phyloP scores from a whole-genome alignment of 2,113 vertebrate genomes.

The Tor tambroides region DNA sequence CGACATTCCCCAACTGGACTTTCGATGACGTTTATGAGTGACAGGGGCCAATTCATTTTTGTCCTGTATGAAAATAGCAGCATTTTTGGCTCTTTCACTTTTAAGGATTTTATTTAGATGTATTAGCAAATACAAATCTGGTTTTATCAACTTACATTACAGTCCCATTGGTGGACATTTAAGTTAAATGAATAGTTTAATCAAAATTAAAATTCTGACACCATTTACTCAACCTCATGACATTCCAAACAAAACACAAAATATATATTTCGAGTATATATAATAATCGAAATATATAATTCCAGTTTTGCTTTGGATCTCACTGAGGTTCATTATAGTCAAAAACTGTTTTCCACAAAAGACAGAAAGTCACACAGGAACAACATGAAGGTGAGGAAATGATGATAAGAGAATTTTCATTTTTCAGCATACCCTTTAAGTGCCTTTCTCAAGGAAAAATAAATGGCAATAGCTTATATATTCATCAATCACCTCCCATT shows the following conservation, averaged over 20 bases:
- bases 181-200: background rate
- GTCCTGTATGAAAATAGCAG: conserved; percentile 26
- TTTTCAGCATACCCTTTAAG: background rate
- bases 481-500: background rate
- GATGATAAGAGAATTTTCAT: too few species aligned
- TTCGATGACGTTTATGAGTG: conserved; percentile 58
- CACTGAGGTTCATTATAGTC: too few species aligned
- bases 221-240: background rate
- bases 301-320: too few species aligned
- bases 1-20: conserved; percentile 67
- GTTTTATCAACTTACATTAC: background rate
- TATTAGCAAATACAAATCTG: background rate
- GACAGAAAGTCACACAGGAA: too few species aligned
- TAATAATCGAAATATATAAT: too few species aligned
- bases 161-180: background rate
- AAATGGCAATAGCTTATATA: background rate
- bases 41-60: conserved; percentile 55
- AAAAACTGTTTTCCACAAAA: too few species aligned
- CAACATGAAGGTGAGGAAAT: background rate
- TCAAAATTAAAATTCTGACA: background rate
- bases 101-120: too few species aligned
- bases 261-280: too few species aligned
- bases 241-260: too few species aligned
- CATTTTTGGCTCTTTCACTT: too few species aligned
- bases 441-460: background rate